Base-by-base conservation (phyloP, 2,888 invertebrate genomes). In the Andrena marginata region DNA sequence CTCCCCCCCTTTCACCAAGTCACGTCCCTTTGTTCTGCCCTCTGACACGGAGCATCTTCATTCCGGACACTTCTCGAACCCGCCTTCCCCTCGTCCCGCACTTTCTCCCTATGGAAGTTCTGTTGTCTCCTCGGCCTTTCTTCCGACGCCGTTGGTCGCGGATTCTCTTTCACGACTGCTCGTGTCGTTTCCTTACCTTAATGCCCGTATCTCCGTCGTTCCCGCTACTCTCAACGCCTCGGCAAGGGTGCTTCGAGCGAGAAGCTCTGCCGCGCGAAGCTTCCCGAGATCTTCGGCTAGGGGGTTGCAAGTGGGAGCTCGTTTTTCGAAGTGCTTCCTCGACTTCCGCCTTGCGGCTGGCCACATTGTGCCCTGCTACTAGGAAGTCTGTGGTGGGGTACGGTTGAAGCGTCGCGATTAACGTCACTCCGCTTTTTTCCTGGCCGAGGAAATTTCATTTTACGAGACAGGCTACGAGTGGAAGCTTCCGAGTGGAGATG, bases 241-340 rank as follows among this genome's bases (percentile, higher is more conserved):
- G 42, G 16, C 7, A 2, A 13, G 33, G 48, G n/a, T 48, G 31
- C 60, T 31, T 26, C 8, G n/a, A 5, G 8, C 68, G 29, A 60
- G 60, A 42, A 33, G 33, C 42, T 42, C 42, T 42, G 42, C 4
- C 42, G 16, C 42, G 42, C 42, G 4, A 16, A 13, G 16, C 16
- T 42, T 42, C 13, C 42, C 16, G 16, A 42, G 42, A 42, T 42
- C 42, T 13, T 42, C 13, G 42, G 13, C 42, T 13, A 13, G 42
- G 42, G 42, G 42, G 29, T 54, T 84, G 26, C 49, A 60, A 63
- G 56, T 62, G 68, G 29, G 64, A 33, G 49, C 69, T 82, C 74
- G 77, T 85, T 68, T 82, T 69, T 63, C 77, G 67, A 74, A 85
- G 74, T 82, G 77, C 71, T 51, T 59, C 49, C 35, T 54, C 64